These are phyloP conservation scores for Odontesthes bonariensis DNA, from an alignment of 2,113 vertebrate species.

Conservation along the genomic window DNA sequence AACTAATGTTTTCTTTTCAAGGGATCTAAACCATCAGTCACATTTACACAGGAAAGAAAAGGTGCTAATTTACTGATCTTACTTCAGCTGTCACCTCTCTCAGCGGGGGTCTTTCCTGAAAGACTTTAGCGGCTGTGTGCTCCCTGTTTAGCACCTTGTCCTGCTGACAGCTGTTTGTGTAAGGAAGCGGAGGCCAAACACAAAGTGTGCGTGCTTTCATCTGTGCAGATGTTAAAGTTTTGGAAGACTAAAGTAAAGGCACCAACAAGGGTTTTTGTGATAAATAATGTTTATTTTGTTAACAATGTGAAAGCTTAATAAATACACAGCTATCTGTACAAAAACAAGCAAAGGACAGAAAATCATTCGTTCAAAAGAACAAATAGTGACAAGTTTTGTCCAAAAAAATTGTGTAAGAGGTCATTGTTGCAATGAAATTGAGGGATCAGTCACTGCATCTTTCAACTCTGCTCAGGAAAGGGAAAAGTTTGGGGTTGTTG, in stretches of 20 bases:
- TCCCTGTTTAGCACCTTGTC: slow-evolving; percentile 70
- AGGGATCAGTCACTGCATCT: fast-evolving
- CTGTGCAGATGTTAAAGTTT: background rate
- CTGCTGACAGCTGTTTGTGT: slow-evolving; percentile 60
- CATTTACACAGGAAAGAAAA: slow-evolving; percentile 63
- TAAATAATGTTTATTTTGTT: slow-evolving; percentile 67
- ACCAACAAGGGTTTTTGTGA: slow-evolving; percentile 11
- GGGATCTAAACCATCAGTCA: slow-evolving; percentile 6
- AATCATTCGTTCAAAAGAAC: slow-evolving; percentile 59
- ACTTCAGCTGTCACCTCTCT: slow-evolving; percentile 58
- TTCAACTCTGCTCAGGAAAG: slow-evolving; percentile 60
- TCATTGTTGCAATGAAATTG: slow-evolving; percentile 75
- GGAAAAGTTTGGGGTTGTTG: slow-evolving; percentile 20
- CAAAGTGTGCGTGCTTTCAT: slow-evolving; percentile 2
- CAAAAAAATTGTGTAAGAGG: background rate
- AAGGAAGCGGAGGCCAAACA: slow-evolving; percentile 38
- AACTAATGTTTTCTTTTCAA: background rate
- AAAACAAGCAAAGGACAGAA: slow-evolving; percentile 3
- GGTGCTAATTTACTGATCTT: slow-evolving; percentile 57
- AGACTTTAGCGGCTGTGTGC: slow-evolving; percentile 69
- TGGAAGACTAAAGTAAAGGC: background rate
- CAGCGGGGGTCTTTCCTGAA: slow-evolving; percentile 75
- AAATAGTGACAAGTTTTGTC: slow-evolving; percentile 19
- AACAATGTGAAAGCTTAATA: slow-evolving; percentile 54
- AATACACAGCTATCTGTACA: slow-evolving; percentile 69